Conservation (phyloP, 2,888 invertebrate species). For the Sinotaia quadrata region DNA sequence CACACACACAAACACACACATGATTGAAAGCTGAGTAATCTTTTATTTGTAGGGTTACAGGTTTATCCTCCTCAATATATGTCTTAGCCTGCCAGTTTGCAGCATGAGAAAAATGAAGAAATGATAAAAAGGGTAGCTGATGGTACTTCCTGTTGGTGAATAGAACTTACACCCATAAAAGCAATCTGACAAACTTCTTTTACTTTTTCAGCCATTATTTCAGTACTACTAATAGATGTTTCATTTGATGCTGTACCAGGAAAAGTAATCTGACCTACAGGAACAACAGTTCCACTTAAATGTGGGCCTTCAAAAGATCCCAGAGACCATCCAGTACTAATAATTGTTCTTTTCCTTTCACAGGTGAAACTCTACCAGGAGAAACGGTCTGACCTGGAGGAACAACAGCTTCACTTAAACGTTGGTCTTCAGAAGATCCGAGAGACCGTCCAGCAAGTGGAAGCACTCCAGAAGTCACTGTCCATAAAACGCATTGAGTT, state of each 20-base stretch:
- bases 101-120: too few species aligned
- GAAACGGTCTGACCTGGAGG: constrained; percentile 97
- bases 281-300: constrained; percentile 99
- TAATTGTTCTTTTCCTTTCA: not conserved
- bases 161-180: too few species aligned
- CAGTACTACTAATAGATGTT: not conserved
- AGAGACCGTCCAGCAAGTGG: constrained; percentile 99
- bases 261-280: constrained; percentile 97
- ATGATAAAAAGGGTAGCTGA: not conserved
- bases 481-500: constrained; percentile 88
- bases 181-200: too few species aligned
- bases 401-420: constrained; percentile 98
- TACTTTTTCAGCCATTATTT: too few species aligned
- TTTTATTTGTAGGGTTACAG: too few species aligned
- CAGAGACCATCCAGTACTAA: constrained; percentile 86
- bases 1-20: too few species aligned
- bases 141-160: too few species aligned
- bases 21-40: too few species aligned
- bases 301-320: constrained; percentile 98
- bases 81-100: too few species aligned
- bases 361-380: constrained; percentile 92
- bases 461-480: constrained; percentile 98
- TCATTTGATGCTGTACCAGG: constrained; percentile 89
- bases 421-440: constrained; percentile 99
- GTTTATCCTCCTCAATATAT: too few species aligned